Evolutionary conservation across 2,113 vertebrate genomes (phyloP).

Genomic region (Vireo altiloquus): DNA sequence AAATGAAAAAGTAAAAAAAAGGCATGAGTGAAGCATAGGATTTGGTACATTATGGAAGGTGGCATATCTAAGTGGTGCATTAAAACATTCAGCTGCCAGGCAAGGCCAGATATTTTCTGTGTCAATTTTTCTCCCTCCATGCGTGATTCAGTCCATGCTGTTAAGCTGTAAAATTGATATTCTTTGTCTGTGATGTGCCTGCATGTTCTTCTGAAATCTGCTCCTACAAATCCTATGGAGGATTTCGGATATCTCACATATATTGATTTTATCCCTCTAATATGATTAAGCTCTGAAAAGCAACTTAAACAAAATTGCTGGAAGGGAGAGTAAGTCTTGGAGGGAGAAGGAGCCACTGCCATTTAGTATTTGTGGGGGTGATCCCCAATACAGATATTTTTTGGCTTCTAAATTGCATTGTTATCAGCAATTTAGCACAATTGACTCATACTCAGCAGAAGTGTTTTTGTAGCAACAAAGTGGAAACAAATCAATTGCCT

Average conservation of each 20-base stretch:
- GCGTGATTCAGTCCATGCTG: neutral
- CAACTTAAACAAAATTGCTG: neutral
- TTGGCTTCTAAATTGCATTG: neutral
- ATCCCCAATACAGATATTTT: neutral
- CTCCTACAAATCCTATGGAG: neutral
- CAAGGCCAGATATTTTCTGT: neutral
- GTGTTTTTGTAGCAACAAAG: neutral
- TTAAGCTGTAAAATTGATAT: neutral
- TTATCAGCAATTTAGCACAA: neutral
- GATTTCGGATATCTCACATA: neutral
- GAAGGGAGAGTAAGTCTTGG: neutral
- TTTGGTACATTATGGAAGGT: neutral
- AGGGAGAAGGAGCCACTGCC: neutral
- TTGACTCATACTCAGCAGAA: neutral
- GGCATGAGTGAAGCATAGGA: neutral
- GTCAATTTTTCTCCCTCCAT: neutral
- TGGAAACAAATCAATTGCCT: neutral
- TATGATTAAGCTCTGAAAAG: neutral
- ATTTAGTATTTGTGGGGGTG: neutral
- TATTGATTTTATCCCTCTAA: neutral
- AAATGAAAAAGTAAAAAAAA: neutral
- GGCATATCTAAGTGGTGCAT: neutral
- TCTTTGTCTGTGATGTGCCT: neutral
- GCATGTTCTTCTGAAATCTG: neutral
- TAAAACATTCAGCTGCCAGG: neutral